Conservation (phyloP, 2,797 vertebrate species). For the Typhlichthys subterraneus region DNA sequence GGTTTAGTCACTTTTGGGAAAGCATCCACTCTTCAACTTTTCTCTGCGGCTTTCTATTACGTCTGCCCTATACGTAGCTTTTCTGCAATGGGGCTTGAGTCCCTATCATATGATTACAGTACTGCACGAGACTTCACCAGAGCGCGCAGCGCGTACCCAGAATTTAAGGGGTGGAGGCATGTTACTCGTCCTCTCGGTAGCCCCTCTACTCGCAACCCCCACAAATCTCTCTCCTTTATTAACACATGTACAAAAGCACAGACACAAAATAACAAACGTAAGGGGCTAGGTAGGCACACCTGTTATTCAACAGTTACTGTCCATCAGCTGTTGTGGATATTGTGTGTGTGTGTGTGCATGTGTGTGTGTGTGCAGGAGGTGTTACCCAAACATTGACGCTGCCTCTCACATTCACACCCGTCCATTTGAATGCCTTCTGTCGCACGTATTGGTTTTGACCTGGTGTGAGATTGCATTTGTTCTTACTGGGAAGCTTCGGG, state of each 20-base stretch:
- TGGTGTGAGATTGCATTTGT: conserved; percentile 41
- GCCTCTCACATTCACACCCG: conserved; percentile 15
- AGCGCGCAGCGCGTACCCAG: conserved; percentile 63
- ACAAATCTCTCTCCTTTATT: background rate
- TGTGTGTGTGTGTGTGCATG: conserved; percentile 8
- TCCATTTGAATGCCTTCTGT: conserved; percentile 35
- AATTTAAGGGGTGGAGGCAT: conserved; percentile 48
- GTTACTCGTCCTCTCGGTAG: conserved; percentile 27
- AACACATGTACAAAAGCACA: conserved; percentile 13
- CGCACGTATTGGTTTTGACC: conserved; percentile 1
- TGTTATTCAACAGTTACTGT: conserved; percentile 50
- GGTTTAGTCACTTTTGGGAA: background rate
- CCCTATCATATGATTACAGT: conserved; percentile 81
- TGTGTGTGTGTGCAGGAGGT: conserved; percentile 3
- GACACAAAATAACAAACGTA: background rate
- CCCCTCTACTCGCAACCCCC: conserved; percentile 10
- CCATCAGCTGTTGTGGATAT: conserved; percentile 29
- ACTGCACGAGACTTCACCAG: conserved; percentile 54
- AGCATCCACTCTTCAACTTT: conserved; percentile 14
- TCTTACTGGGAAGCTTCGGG: conserved; percentile 44
- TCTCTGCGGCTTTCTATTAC: conserved; percentile 10
- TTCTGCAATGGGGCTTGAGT: conserved; percentile 61
- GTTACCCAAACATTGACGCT: background rate
- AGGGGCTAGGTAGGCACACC: conserved; percentile 57
- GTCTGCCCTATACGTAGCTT: conserved; percentile 57